phyloP scores from a whole-genome alignment of 2,113 vertebrate genomes.

The Piaya cayana region DNA sequence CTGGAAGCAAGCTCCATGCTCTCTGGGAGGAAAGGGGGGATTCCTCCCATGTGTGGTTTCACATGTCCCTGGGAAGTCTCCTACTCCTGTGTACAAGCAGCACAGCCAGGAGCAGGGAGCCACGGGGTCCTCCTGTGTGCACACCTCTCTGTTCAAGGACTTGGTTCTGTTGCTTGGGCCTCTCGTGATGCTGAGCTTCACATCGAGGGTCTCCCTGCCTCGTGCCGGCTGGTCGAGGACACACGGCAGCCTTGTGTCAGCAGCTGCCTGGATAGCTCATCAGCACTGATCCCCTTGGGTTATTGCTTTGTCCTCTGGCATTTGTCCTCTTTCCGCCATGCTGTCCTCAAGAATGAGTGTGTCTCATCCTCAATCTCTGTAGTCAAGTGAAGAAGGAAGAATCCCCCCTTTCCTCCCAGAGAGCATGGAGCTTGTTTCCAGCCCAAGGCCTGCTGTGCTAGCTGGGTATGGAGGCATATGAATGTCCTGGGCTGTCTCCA shows the following conservation, averaged over 20 bases:
- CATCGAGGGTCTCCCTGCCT: not conserved
- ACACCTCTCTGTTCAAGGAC: not conserved
- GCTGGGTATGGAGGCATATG: not conserved
- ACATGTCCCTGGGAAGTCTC: not conserved
- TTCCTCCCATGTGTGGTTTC: not conserved
- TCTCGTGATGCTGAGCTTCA: not conserved
- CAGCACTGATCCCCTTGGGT: not conserved
- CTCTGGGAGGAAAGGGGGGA: not conserved
- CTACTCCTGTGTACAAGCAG: fast-evolving
- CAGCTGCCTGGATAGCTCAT: not conserved
- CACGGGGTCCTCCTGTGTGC: fast-evolving
- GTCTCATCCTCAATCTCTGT: not conserved
- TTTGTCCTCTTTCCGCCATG: not conserved
- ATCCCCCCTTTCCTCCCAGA: not conserved
- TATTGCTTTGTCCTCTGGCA: not conserved
- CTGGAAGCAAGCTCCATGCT: not conserved
- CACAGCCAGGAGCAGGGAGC: not conserved
- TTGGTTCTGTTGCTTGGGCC: not conserved
- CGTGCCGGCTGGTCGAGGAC: not conserved
- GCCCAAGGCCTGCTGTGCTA: not conserved
- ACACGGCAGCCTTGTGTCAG: not conserved
- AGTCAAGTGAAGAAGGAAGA: not conserved
- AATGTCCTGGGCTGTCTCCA: not conserved
- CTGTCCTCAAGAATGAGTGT: not conserved
- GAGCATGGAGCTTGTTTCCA: not conserved